These are phyloP conservation scores for Butastur rufipennis DNA, from an alignment of 2,113 vertebrate genomes.

Conservation along the genomic window DNA sequence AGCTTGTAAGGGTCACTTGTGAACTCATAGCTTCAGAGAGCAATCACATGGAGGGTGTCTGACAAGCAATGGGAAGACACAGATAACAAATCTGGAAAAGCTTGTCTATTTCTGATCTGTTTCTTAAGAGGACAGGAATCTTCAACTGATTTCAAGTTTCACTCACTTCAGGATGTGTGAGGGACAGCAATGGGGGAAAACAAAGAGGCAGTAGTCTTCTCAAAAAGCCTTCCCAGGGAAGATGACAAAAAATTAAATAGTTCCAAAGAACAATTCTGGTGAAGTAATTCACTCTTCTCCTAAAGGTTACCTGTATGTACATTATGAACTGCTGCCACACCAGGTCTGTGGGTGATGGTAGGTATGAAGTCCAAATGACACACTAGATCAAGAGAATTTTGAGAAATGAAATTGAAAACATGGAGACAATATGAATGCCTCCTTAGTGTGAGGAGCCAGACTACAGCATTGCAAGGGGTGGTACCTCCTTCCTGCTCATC, in stretches of 20 bases:
- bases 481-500: neutral
- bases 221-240: neutral
- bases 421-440: neutral
- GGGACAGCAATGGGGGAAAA: neutral
- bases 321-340: neutral
- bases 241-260: neutral
- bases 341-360: neutral
- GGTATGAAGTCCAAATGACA: neutral
- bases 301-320: neutral
- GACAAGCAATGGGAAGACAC: neutral
- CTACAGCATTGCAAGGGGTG: neutral
- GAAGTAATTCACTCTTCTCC: neutral
- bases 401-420: neutral
- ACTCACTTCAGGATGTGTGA: neutral
- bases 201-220: neutral
- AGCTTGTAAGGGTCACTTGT: neutral
- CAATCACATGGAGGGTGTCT: neutral
- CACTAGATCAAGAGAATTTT: neutral
- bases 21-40: neutral
- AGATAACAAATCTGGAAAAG: neutral
- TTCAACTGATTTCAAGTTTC: neutral
- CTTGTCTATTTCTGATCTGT: neutral
- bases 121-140: neutral
- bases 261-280: neutral
- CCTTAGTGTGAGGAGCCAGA: neutral